Conservation (phyloP, 1,140 invertebrate species). For the Drosophila athabasca region DNA sequence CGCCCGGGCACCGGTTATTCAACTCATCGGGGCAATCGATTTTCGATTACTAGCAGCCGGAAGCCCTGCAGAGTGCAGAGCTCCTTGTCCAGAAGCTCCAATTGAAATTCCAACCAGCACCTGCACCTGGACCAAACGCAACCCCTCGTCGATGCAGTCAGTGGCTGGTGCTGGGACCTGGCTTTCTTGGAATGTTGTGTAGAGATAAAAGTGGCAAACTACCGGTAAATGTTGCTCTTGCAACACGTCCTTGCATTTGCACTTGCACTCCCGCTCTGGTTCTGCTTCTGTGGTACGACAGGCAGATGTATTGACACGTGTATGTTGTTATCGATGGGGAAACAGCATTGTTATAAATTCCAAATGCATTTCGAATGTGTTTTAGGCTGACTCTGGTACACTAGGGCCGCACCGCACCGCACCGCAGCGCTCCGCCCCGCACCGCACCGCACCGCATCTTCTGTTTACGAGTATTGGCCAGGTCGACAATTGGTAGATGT, state of each 20-base stretch:
- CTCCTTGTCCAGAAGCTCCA: conserved; percentile 24
- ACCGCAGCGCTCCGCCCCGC: no score
- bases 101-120: conserved; percentile 37
- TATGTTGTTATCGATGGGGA: not conserved
- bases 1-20: conserved; percentile 21
- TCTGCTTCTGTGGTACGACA: not conserved
- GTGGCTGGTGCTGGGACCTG: conserved; percentile 4
- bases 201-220: conserved; percentile 49
- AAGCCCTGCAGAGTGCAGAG: conserved; percentile 14
- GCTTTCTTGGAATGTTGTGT: conserved; percentile 39
- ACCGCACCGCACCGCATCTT: not conserved
- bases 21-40: conserved; percentile 59
- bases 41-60: conserved; percentile 55
- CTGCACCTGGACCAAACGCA: not conserved
- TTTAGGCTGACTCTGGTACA: not conserved
- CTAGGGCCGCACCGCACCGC: not conserved
- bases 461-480: conserved; percentile 7
- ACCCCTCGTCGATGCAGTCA: not conserved
- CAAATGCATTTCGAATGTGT: conserved; percentile 49
- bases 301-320: conserved; percentile 48
- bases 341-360: conserved; percentile 38
- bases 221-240: conserved; percentile 22
- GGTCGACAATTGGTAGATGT: conserved; percentile 57
- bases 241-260: conserved; percentile 12
- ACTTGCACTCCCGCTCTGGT: no score